Percentiles rank a stretch among this genome's conserved stretches.
Conservation (phyloP, 2,797 vertebrate species). For the Acrossocheilus wenchowensis region DNA sequence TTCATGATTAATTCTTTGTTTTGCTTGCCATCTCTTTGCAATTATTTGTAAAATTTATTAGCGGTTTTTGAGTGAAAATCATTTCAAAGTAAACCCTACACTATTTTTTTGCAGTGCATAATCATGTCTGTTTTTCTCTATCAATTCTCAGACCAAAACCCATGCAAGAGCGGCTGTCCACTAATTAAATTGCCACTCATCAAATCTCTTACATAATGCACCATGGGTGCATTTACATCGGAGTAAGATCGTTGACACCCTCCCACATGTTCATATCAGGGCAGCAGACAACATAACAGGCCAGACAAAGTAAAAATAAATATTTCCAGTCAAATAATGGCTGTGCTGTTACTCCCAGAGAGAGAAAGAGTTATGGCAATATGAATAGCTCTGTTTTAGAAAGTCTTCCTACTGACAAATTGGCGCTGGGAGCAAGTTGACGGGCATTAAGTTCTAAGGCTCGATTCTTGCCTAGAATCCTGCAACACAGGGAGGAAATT, state of each 20-base stretch:
- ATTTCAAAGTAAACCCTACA: background rate
- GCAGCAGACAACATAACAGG: conserved; percentile 24
- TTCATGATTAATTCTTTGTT: background rate
- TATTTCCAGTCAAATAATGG: conserved; percentile 51
- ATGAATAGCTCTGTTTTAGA: conserved; percentile 39
- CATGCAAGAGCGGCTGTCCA: background rate
- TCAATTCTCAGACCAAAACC: background rate
- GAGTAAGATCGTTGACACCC: conserved; percentile 5
- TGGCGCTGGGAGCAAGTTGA: conserved; percentile 44
- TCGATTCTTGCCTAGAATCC: conserved; percentile 44
- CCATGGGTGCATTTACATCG: conserved; percentile 9
- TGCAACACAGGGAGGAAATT: conserved; percentile 14
- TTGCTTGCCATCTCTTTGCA: background rate
- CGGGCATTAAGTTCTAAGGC: conserved; percentile 32
- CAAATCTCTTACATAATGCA: conserved; percentile 23
- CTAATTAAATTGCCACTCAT: conserved; percentile 29
- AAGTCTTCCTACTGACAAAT: conserved; percentile 58
- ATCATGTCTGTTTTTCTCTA: background rate
- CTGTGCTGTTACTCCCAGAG: conserved; percentile 28
- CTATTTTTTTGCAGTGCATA: background rate
- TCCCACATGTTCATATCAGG: conserved; percentile 14
- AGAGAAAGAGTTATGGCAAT: conserved; percentile 50
- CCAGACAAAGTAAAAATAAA: conserved; percentile 52
- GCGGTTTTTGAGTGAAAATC: background rate
- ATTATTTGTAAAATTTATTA: background rate